phyloP scores from a whole-genome alignment of 2,888 invertebrate genomes.

The Catocala sponsa region DNA sequence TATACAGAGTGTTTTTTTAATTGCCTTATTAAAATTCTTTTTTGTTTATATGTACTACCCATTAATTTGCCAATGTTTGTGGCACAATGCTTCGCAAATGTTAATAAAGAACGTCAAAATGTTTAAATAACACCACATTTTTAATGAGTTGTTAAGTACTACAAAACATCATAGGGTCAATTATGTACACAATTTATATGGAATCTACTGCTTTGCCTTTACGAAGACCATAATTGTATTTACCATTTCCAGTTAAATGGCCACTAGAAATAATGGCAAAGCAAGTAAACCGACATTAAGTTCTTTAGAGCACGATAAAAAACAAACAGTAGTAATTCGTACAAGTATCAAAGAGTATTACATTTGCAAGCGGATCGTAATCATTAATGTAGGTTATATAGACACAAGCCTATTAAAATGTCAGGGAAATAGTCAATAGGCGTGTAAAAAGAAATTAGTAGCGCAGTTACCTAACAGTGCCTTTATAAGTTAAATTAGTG shows the following conservation, averaged over 20 bases:
- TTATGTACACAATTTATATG: too few species aligned
- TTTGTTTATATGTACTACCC: conserved; percentile 1
- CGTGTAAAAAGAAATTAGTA: conserved; percentile 52
- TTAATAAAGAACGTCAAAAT: not conserved
- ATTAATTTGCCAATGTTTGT: too few species aligned
- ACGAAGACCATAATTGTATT: conserved; percentile 12
- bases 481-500: conserved; percentile 47
- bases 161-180: too few species aligned
- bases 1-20: not conserved
- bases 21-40: not conserved
- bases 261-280: conserved; percentile 33
- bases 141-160: too few species aligned
- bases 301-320: conserved; percentile 40
- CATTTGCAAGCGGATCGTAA: conserved; percentile 48
- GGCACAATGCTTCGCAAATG: not conserved
- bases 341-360: conserved; percentile 38
- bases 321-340: conserved; percentile 13
- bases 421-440: conserved; percentile 56
- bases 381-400: conserved; percentile 47
- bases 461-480: conserved; percentile 52
- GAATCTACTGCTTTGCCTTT: too few species aligned
- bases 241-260: conserved; percentile 25
- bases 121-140: not conserved
- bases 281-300: conserved; percentile 50
- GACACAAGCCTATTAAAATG: conserved; percentile 53